Percentiles rank a stretch among this genome's conserved stretches.
Evolutionary conservation across 2,797 vertebrate species (phyloP).

Genomic region (Semaprochilodus insignis): DNA sequence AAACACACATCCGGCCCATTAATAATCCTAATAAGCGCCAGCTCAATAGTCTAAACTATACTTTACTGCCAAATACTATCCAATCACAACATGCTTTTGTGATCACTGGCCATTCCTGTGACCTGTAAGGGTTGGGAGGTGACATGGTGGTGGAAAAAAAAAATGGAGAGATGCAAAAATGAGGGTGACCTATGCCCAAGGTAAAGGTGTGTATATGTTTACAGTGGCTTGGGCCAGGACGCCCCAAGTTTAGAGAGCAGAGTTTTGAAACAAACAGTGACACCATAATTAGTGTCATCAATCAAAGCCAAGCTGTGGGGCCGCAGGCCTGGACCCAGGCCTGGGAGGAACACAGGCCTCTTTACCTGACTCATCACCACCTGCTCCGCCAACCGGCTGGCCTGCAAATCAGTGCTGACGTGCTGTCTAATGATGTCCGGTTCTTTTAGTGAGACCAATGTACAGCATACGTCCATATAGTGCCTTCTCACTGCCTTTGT

Average conservation of each 20-base stretch:
- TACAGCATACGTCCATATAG: conserved; percentile 50
- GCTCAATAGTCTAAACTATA: no score
- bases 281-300: conserved; percentile 64
- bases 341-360: conserved; percentile 45
- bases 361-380: conserved; percentile 61
- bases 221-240: conserved; percentile 45
- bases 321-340: conserved; percentile 20
- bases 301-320: conserved; percentile 56
- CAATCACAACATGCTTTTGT: not conserved
- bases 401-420: conserved; percentile 31
- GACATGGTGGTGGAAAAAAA: not conserved
- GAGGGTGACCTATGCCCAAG: conserved; percentile 19
- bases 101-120: not conserved
- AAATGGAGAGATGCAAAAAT: not conserved
- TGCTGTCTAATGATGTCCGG: conserved; percentile 32
- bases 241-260: conserved; percentile 41
- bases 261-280: conserved; percentile 50
- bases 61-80: not conserved
- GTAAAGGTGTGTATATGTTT: conserved; percentile 53
- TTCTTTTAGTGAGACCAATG: conserved; percentile 19
- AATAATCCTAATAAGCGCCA: no score
- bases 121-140: not conserved
- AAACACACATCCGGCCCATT: not conserved
- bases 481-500: conserved; percentile 66
- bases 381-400: conserved; percentile 50